These are phyloP conservation scores for Riparia riparia DNA, from an alignment of 2,113 vertebrate species.

Conservation along the genomic window DNA sequence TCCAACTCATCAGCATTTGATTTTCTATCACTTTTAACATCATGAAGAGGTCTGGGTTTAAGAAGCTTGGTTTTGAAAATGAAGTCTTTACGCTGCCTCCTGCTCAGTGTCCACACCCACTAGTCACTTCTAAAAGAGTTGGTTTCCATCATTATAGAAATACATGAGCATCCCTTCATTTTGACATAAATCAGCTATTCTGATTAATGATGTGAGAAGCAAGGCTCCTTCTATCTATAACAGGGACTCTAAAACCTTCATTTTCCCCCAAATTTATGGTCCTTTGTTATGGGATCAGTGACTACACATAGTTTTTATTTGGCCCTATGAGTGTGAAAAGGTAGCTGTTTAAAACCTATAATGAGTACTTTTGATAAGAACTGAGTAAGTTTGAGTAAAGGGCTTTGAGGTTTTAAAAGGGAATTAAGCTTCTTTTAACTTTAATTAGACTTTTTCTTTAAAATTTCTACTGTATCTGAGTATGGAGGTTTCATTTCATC, in stretches of 20 bases:
- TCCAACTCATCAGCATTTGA: background rate
- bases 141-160: background rate
- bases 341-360: background rate
- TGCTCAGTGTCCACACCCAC: background rate
- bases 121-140: background rate
- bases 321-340: background rate
- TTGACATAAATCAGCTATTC: background rate
- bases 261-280: background rate
- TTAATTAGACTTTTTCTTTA: background rate
- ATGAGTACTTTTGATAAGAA: background rate
- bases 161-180: background rate
- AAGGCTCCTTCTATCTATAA: background rate
- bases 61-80: background rate
- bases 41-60: background rate
- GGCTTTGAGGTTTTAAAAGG: background rate
- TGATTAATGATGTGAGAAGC: background rate
- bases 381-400: background rate
- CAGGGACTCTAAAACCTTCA: background rate
- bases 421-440: background rate
- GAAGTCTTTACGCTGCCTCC: background rate
- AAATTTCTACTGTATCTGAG: background rate
- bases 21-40: background rate
- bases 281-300: background rate
- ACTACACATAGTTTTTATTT: background rate
- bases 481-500: background rate